Percentiles rank a stretch among this genome's conserved stretches.
phyloP scores from a whole-genome alignment of 2,113 vertebrate species.

The Nicator chloris region DNA sequence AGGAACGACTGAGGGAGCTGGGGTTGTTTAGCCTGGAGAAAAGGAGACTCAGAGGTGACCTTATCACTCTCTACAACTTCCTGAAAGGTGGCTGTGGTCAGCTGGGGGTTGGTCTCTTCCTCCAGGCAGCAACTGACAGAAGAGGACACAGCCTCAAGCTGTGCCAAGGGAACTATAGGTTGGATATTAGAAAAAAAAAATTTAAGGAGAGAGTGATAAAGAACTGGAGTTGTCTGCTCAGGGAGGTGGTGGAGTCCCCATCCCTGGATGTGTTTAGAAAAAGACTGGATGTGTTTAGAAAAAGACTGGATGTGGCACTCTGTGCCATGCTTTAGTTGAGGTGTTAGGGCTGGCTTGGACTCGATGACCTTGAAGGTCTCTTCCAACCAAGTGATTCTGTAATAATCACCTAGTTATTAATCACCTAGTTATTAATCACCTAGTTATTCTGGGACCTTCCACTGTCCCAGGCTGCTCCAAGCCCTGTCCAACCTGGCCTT shows the following conservation, averaged over 20 bases:
- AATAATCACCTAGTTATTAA: too few species aligned
- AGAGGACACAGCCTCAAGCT: neutral
- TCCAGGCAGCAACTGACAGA: neutral
- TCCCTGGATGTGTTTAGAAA: too few species aligned
- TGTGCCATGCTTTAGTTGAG: neutral
- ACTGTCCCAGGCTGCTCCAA: rapidly evolving
- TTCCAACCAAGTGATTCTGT: neutral
- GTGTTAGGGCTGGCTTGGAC: neutral
- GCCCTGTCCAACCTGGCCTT: neutral
- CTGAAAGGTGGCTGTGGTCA: neutral
- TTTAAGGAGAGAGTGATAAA: neutral
- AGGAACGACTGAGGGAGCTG: neutral
- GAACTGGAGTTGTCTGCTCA: too few species aligned
- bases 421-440: too few species aligned
- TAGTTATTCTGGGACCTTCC: neutral
- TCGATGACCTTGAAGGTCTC: neutral
- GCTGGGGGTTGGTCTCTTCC: neutral
- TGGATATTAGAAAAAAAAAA: neutral
- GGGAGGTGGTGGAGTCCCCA: neutral
- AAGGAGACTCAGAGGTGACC: neutral
- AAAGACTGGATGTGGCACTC: neutral
- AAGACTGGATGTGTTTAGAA: neutral
- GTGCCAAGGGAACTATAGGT: too few species aligned
- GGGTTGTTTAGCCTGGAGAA: neutral
- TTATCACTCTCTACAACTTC: neutral